Evolutionary conservation across 2,113 vertebrate genomes (phyloP).

Genomic region (Sarotherodon lohbergeri): DNA sequence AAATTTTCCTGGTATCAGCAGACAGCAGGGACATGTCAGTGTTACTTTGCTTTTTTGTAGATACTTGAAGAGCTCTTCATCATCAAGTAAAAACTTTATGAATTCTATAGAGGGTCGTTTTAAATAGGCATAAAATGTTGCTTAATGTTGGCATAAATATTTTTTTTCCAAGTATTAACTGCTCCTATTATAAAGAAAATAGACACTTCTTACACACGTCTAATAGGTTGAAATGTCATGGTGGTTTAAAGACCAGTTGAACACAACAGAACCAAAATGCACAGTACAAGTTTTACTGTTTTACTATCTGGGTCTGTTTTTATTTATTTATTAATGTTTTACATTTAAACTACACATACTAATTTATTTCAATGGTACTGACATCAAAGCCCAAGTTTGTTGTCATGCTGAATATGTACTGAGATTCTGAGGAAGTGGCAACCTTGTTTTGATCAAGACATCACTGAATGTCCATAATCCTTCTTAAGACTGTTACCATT

Average conservation of each 20-base stretch:
- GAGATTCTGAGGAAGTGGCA: neutral
- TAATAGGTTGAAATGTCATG: neutral
- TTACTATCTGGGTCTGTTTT: neutral
- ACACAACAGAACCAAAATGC: neutral
- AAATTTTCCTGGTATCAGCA: neutral
- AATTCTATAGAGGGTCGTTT: neutral
- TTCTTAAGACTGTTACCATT: neutral
- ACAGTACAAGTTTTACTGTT: neutral
- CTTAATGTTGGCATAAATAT: neutral
- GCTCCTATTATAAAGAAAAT: neutral
- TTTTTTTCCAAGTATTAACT: neutral
- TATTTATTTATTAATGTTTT: neutral
- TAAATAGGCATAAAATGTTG: neutral
- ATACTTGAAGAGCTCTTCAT: neutral
- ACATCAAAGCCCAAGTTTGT: neutral
- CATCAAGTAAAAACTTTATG: neutral
- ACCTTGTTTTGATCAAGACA: neutral
- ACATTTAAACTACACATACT: neutral
- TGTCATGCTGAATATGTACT: neutral
- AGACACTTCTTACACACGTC: neutral
- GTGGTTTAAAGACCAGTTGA: neutral
- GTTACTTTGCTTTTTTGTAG: neutral
- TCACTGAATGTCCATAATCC: accelerated
- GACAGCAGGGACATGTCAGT: neutral
- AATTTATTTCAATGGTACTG: neutral